Conservation (phyloP, 2,888 invertebrate species). For the Amblyjoppa proteus region DNA sequence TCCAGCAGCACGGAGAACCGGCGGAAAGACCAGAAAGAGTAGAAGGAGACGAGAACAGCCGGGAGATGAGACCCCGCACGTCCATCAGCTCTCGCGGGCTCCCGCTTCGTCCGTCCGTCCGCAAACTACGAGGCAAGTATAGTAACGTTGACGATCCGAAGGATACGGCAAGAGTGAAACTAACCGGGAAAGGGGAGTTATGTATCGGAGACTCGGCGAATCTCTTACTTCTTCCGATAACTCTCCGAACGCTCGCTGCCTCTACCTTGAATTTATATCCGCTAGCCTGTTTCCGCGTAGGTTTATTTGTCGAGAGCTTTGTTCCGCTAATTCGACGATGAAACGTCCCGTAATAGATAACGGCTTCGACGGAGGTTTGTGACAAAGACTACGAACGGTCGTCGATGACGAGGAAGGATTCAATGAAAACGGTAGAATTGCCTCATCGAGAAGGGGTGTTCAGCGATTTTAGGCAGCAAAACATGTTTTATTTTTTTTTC, state of each 20-base stretch:
- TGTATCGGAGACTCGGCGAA: slow-evolving; percentile 8
- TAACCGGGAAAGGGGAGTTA: background rate
- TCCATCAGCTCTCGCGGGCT: slow-evolving; percentile 66
- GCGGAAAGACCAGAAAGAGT: slow-evolving; percentile 45
- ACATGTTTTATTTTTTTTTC: too few relatives aligned
- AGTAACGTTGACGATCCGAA: slow-evolving; percentile 36
- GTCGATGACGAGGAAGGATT: background rate
- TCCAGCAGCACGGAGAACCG: slow-evolving; percentile 39
- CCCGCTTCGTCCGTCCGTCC: slow-evolving; percentile 62
- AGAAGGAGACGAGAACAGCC: slow-evolving; percentile 44
- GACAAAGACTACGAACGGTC: background rate
- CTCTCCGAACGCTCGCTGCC: background rate
- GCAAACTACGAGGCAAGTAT: slow-evolving; percentile 22
- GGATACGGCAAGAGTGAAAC: slow-evolving; percentile 18
- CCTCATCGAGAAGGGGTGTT: too few relatives aligned
- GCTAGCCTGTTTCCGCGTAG: background rate
- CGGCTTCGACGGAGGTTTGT: background rate
- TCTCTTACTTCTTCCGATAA: slow-evolving; percentile 28
- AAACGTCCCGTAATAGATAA: background rate
- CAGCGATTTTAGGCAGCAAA: too few relatives aligned
- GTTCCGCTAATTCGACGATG: background rate
- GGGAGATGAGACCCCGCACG: slow-evolving; percentile 67
- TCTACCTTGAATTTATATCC: background rate
- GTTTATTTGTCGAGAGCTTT: slow-evolving; percentile 7
- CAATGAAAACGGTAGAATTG: background rate